Percentiles rank a stretch among this genome's conserved stretches.
Evolutionary conservation across 2,797 vertebrate genomes (phyloP).

Genomic region (Neopelma chrysocephalum): DNA sequence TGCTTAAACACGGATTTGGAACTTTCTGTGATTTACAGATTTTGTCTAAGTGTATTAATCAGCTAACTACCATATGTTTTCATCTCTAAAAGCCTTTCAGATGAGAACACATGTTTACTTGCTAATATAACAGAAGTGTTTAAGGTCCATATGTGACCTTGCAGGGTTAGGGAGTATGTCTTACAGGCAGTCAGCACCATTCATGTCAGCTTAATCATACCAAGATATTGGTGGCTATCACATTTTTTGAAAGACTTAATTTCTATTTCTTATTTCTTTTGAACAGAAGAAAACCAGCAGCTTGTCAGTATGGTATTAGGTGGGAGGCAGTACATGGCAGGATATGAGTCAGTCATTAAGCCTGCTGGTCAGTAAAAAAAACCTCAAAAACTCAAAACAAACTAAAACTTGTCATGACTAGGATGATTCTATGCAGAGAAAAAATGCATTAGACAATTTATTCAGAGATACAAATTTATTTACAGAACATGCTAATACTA

Average conservation of each 20-base stretch:
- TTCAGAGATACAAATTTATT: not conserved
- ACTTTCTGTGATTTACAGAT: not conserved
- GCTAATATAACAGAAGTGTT: not conserved
- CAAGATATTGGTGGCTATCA: not conserved
- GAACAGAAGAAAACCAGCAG: constrained; percentile 15
- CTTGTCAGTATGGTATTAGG: not conserved
- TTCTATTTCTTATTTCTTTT: not conserved
- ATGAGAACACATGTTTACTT: not conserved
- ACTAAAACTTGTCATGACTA: not conserved
- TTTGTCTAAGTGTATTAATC: not conserved
- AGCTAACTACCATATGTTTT: not conserved
- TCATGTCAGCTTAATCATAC: not conserved
- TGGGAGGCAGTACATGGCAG: not conserved
- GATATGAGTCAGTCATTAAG: constrained; percentile 2
- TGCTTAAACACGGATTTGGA: not conserved
- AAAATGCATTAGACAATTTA: not conserved
- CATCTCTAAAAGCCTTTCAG: not conserved
- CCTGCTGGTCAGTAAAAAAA: constrained; percentile 11
- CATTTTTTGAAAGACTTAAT: not conserved
- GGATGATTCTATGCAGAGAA: not conserved
- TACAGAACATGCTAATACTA: not conserved
- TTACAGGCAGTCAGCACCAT: not conserved
- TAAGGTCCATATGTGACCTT: not conserved
- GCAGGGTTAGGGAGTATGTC: not conserved
- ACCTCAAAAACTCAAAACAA: not conserved